Conservation (phyloP, 2,888 invertebrate species). For the Heteromurus nitidus region DNA sequence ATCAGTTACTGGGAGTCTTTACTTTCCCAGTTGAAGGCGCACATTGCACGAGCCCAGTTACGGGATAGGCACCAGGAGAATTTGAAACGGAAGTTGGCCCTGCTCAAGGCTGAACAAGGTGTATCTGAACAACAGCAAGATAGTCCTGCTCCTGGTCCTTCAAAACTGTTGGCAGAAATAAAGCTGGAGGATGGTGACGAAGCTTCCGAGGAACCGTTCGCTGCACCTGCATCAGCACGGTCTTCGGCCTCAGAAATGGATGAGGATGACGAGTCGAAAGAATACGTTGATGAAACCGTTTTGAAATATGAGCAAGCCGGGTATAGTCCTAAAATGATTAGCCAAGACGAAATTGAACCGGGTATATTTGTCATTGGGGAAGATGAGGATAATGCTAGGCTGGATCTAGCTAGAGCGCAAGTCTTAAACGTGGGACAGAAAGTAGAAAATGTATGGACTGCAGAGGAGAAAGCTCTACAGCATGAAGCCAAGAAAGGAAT, state of each 20-base stretch:
- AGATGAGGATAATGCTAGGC: conserved; percentile 85
- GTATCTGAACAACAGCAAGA: conserved; percentile 30
- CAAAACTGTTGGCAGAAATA: neutral
- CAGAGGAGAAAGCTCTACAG: conserved; percentile 83
- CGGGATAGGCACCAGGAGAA: conserved; percentile 94
- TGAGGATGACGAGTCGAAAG: conserved; percentile 77
- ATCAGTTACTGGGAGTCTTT: conserved; percentile 99
- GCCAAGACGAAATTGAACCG: conserved; percentile 81
- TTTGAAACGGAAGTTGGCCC: conserved; percentile 89
- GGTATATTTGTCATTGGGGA: conserved; percentile 86
- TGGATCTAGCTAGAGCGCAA: conserved; percentile 74
- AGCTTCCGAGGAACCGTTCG: conserved; percentile 35
- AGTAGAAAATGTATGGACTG: conserved; percentile 77
- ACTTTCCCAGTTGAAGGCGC: conserved; percentile 95
- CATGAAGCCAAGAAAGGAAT: conserved; percentile 89
- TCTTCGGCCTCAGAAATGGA: conserved; percentile 69
- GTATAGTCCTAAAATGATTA: conserved; percentile 87
- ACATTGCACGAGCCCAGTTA: conserved; percentile 93
- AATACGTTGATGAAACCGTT: conserved; percentile 79
- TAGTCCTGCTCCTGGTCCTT: conserved; percentile 39
- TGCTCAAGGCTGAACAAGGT: conserved; percentile 91
- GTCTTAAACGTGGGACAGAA: conserved; percentile 70
- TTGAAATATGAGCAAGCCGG: conserved; percentile 86
- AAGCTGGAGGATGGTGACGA: conserved; percentile 54
- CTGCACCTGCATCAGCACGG: conserved; percentile 48